Percentiles rank a stretch among this genome's conserved stretches.
Evolutionary conservation across 2,888 invertebrate species (phyloP).

Genomic region (Phengaris alcon): DNA sequence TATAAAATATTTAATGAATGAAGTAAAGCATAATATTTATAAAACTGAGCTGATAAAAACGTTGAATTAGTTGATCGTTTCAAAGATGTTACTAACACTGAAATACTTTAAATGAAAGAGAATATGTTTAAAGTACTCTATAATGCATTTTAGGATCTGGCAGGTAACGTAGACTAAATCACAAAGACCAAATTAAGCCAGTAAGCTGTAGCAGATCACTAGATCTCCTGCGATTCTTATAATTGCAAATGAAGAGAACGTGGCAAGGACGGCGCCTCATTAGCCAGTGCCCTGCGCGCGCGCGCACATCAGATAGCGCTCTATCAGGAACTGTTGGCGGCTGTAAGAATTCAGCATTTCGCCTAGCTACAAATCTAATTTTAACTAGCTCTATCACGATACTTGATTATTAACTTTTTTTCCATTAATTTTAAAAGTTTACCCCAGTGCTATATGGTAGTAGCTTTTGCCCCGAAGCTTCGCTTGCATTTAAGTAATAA

Average conservation of each 20-base stretch:
- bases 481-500: no score
- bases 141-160: no score
- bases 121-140: no score
- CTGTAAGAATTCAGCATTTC: conserved; percentile 35
- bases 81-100: neutral
- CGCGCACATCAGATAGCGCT: conserved; percentile 49
- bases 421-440: no score
- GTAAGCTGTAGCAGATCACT: neutral
- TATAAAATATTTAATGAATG: neutral
- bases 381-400: neutral
- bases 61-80: neutral
- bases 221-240: neutral
- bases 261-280: conserved; percentile 45
- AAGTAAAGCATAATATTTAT: neutral
- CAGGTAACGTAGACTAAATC: no score
- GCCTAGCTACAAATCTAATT: conserved; percentile 36
- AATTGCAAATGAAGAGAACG: conserved; percentile 30
- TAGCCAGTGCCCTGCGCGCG: conserved; percentile 45
- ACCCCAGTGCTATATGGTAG: no score
- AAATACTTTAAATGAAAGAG: no score
- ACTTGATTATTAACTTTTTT: no score
- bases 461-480: no score
- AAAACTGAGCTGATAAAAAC: neutral
- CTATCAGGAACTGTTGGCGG: conserved; percentile 40
- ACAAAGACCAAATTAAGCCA: no score